phyloP scores from a whole-genome alignment of 2,888 invertebrate genomes.

The Seira musarum region DNA sequence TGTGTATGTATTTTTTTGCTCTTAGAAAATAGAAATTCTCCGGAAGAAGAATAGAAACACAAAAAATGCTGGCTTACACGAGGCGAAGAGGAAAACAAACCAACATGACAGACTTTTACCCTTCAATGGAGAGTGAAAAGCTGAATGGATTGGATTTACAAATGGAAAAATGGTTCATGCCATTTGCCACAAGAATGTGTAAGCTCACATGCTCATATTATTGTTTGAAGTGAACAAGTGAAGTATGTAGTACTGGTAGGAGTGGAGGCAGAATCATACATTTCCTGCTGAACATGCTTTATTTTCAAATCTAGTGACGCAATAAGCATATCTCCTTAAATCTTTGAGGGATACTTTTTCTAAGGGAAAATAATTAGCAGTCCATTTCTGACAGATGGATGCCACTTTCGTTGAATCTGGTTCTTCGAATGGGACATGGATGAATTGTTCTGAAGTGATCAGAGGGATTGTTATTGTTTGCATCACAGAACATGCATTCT shows the following conservation, averaged over 20 bases:
- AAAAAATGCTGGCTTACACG: constrained; percentile 39
- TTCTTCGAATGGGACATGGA: too few species aligned
- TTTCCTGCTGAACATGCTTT: not conserved
- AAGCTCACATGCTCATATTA: constrained; percentile 11
- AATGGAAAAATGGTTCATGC: constrained; percentile 10
- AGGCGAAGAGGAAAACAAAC: constrained; percentile 9
- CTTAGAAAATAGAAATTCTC: constrained; percentile 12
- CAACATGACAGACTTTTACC: constrained; percentile 36
- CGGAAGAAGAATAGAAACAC: constrained; percentile 15
- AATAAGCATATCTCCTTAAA: not conserved
- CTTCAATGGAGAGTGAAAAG: constrained; percentile 12
- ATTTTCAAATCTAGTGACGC: not conserved
- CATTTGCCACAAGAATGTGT: constrained; percentile 5
- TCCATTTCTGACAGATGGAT: not conserved
- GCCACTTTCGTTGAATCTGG: too few species aligned
- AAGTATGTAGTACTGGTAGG: not conserved
- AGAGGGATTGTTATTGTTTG: too few species aligned
- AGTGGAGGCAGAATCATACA: not conserved
- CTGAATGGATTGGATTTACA: constrained; percentile 9
- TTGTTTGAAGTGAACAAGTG: constrained; percentile 17
- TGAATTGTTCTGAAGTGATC: too few species aligned
- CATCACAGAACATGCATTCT: too few species aligned
- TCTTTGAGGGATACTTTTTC: not conserved
- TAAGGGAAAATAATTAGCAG: not conserved
- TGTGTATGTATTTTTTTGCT: constrained; percentile 1